phyloP scores from a whole-genome alignment of 2,113 vertebrate species.

The Sinosuthora webbiana region DNA sequence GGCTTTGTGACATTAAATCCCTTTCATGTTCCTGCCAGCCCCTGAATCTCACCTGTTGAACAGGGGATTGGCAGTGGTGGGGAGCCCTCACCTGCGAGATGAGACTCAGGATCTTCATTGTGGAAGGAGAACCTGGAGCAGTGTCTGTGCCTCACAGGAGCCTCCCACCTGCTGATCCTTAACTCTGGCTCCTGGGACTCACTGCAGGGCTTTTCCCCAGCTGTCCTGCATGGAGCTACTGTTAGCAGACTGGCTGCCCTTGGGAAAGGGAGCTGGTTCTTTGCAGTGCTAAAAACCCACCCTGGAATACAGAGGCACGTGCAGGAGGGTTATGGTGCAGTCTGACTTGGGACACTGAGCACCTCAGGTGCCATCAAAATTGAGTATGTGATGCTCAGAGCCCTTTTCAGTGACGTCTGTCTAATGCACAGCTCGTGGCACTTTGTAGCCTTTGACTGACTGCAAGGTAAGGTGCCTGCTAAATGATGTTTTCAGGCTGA shows the following conservation, averaged over 20 bases:
- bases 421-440: neutral
- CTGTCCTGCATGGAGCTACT: neutral
- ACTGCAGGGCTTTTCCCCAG: neutral
- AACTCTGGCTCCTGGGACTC: neutral
- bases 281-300: neutral
- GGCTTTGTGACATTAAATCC: neutral
- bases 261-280: accelerated
- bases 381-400: accelerated
- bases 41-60: neutral
- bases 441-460: neutral
- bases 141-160: accelerated
- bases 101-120: neutral
- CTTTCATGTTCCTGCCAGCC: neutral
- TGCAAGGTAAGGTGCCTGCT: neutral
- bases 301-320: neutral
- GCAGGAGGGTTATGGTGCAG: neutral
- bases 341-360: neutral
- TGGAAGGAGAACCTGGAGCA: accelerated
- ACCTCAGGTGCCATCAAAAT: accelerated
- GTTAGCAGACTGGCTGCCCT: neutral
- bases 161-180: accelerated
- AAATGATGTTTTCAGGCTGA: neutral
- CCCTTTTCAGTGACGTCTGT: accelerated
- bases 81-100: accelerated
- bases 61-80: accelerated